Percentiles rank a stretch among this genome's conserved stretches.
Evolutionary conservation across 1,140 invertebrate species (phyloP).

Genomic region (Scaptomyza pallida): DNA sequence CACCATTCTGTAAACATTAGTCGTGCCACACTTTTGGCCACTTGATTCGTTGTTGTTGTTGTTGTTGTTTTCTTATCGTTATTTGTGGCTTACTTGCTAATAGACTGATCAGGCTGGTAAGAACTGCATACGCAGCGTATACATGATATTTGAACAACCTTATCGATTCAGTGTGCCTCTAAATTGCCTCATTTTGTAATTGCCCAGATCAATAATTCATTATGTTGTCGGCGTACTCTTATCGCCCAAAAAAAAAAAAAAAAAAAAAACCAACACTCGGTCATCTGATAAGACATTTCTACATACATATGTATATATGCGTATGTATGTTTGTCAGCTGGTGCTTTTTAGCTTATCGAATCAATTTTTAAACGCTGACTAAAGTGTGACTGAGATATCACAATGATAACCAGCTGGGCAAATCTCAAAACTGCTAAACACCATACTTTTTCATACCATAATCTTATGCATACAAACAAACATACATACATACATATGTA

Average conservation of each 20-base stretch:
- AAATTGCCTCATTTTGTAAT: slow-evolving; percentile 10
- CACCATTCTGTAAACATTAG: slow-evolving; percentile 77
- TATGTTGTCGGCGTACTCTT: slow-evolving; percentile 20
- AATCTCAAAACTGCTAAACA: not conserved
- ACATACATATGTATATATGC: not conserved
- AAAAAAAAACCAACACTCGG: no score
- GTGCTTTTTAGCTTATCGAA: slow-evolving; percentile 1
- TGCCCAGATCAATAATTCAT: slow-evolving; percentile 30
- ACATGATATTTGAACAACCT: not conserved
- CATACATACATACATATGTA: no score
- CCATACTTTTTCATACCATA: no score
- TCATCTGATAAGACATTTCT: not conserved
- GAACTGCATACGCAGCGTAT: no score
- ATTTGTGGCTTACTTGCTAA: slow-evolving; percentile 23
- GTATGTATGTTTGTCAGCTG: not conserved
- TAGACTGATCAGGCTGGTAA: slow-evolving; percentile 1
- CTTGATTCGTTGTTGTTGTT: no score
- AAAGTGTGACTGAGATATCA: not conserved
- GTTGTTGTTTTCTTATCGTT: no score
- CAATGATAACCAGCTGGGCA: not conserved
- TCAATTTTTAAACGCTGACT: slow-evolving; percentile 23
- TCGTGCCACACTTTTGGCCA: slow-evolving; percentile 3
- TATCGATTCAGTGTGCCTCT: not conserved
- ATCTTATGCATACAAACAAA: no score
- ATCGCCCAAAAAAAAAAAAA: slow-evolving; percentile 15